Evolutionary conservation across 2,113 vertebrate species (phyloP), one percentile per base, ranked within the genome.

Genomic region (Coracopsis vasa): DNA sequence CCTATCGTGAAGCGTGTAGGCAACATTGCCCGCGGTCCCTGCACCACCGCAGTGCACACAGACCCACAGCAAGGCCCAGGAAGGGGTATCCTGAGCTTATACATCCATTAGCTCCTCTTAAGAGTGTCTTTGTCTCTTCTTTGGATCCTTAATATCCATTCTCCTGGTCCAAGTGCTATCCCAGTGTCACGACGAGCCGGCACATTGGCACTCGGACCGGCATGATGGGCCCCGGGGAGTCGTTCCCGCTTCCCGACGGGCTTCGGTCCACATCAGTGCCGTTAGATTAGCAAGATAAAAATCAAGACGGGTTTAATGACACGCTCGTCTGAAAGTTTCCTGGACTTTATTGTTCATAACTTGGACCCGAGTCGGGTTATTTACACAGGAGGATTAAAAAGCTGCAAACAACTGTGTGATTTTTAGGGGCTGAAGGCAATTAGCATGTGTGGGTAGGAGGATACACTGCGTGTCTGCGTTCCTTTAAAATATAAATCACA

Each of bases 401-500:
- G 80, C 92, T 95, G 78, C 95, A 94, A 85, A 95, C 91, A 94
- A 94, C 88, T 93, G 94, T 92, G 94, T 86, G 91, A 92, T 94
- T 94, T 95, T 95, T 90, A 90, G 93, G 91, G 71, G 74, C 88
- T 94, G 95, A 89, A 95, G 95, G 90, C 89, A 95, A 95, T 97
- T 96, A 96, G 78, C 87, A 93, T 97, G 96, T 88, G 88, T 94
- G 95, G 95, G 90, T 87, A 89, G 95, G 95, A 97, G 93, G 90
- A 87, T 95, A 84, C 81, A 31, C 78, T 62, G 89, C 84, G 25
- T 97, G 94, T 96, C 94, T 96, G 92, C 60, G 51, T 88, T 95
- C 91, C 94, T 96, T 95, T 97, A 96, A 96, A 93, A 90, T 96
- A 96, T 97, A 96, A 97, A 95, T 96, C 92, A 97, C 88, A 31